Evolutionary conservation across 2,797 vertebrate species (phyloP), one percentile per base, ranked within the genome.

Genomic region (Sitta carolinensis): DNA sequence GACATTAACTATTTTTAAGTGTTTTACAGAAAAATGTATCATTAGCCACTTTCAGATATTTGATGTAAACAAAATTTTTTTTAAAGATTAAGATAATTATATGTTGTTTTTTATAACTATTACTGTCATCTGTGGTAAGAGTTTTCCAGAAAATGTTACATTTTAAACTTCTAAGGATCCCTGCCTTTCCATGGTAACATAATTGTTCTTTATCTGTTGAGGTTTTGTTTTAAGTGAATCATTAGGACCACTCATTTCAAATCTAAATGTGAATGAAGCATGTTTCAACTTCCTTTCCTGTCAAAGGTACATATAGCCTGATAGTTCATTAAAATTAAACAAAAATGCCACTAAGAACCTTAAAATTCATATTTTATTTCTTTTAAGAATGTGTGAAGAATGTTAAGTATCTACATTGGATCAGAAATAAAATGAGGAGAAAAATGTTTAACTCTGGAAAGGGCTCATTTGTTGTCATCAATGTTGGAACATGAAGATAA

Each of bases 311-410:
- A 64, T 64, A 47, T 5, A 91, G 9, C 9, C 7, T 70, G 57
- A 68, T 38, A 75, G 29, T 34, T 85, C 68, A 92, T 89, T 85
- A 85, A 95, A 95, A 90, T 70, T 45, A 83, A 75, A 82, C 10
- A 67, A 96, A 93, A 83, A 67, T 54, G 7, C 6, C 40, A 45
- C 27, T 27, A 23, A 89, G n/a, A 85, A 80, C 40, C 47, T 61
- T 83, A 58, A 66, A 55, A 88, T 69, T 84, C 1, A 3, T 75
- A 38, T 79, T 92, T 87, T 66, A 18, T 92, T 89, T 76, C 26
- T 88, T 87, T 43, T 79, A 15, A 32, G 5, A 50, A 18, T 66
- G 25, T 55, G 7, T 54, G n/a, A 87, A 57, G 25, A 68, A 57
- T 68, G 3, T 64, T 80, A 84, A 72, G n/a, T 63, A 77, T 34